Evolutionary conservation across 2,888 invertebrate species (phyloP).

Genomic region (Folsomia candida): DNA sequence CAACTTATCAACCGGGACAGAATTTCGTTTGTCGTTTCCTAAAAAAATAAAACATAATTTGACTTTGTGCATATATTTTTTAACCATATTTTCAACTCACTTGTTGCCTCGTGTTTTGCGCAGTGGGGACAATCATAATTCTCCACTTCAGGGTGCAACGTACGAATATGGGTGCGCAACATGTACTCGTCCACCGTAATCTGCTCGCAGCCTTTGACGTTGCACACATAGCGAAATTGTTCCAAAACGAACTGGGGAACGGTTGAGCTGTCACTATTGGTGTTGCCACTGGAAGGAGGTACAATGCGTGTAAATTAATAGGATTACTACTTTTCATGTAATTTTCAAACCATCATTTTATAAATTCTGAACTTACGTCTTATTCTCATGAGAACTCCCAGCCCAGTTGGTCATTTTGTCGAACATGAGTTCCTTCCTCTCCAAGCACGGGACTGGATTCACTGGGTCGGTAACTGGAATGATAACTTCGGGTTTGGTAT

Average conservation of each 20-base stretch:
- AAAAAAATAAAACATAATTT: conserved; percentile 3
- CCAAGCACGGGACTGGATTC: conserved; percentile 77
- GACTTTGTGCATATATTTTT: neutral
- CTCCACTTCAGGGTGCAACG: conserved; percentile 65
- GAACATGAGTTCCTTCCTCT: conserved; percentile 74
- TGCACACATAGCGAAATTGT: conserved; percentile 67
- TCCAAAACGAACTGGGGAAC: conserved; percentile 60
- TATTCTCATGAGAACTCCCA: conserved; percentile 61
- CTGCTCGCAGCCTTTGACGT: conserved; percentile 68
- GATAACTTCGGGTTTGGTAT: conserved; percentile 48
- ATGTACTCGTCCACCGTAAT: conserved; percentile 69
- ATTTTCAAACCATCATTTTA: too few relatives aligned
- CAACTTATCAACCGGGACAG: conserved; percentile 63
- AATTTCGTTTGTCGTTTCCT: conserved; percentile 37
- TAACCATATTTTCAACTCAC: conserved; percentile 27
- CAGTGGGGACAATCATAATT: conserved; percentile 72
- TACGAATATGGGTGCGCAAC: conserved; percentile 69
- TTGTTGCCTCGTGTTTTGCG: conserved; percentile 53
- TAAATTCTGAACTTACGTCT: conserved; percentile 28
- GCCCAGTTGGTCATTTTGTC: conserved; percentile 82
- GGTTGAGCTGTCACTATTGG: conserved; percentile 43
- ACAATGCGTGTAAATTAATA: neutral
- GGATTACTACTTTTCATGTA: too few relatives aligned
- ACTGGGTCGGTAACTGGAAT: conserved; percentile 68
- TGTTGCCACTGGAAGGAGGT: conserved; percentile 29